Conservation (phyloP, 2,888 invertebrate genomes). For the Acleris cristana region DNA sequence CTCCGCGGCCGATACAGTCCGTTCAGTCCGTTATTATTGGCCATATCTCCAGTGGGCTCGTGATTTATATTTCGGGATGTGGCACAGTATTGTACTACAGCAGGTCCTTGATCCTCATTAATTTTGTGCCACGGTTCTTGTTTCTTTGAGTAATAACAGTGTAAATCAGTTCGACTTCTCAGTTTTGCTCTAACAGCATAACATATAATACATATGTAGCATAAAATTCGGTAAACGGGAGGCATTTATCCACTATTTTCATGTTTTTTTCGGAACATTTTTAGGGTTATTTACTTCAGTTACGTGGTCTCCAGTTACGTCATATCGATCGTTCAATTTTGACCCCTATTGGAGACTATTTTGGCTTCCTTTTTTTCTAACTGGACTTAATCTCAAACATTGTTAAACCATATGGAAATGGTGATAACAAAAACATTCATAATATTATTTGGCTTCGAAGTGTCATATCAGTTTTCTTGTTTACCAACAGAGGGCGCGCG, state of each 20-base stretch:
- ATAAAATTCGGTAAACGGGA: constrained; percentile 45
- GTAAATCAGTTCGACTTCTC: constrained; percentile 54
- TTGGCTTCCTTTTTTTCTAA: constrained; percentile 5
- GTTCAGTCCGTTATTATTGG: constrained; percentile 61
- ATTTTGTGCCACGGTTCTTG: constrained; percentile 53
- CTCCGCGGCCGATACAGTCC: constrained; percentile 87
- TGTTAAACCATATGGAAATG: constrained; percentile 13
- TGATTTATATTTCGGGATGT: constrained; percentile 3
- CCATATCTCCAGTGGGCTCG: constrained; percentile 54
- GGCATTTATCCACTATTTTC: constrained; percentile 51
- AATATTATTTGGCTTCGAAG: constrained; percentile 26
- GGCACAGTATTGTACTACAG: constrained; percentile 20
- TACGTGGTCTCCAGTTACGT: constrained; percentile 9
- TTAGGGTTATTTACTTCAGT: constrained; percentile 38
- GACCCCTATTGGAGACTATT: background rate
- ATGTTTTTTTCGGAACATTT: constrained; percentile 27
- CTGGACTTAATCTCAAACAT: constrained; percentile 15
- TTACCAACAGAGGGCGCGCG: constrained; percentile 48
- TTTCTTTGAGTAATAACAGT: constrained; percentile 65
- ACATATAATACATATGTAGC: constrained; percentile 24
- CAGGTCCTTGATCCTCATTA: constrained; percentile 46
- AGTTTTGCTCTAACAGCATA: constrained; percentile 42
- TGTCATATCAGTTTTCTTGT: constrained; percentile 36
- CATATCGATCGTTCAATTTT: background rate
- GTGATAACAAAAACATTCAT: constrained; percentile 27